These are phyloP conservation scores for Oreochromis grahami DNA, from an alignment of 2,797 vertebrate species.

Conservation along the genomic window DNA sequence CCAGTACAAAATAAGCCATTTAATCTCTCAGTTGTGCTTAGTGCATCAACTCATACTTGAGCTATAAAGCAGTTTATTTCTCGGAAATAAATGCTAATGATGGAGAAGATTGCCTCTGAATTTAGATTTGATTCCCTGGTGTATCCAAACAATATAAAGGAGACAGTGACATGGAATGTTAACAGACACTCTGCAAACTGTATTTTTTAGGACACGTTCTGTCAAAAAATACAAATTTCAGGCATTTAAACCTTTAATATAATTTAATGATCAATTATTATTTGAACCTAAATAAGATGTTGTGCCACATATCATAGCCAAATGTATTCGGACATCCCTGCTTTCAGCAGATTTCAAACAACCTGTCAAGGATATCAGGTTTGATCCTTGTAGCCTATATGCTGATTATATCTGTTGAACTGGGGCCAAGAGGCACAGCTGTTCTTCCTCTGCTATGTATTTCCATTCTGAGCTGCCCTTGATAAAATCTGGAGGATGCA, in stretches of 20 bases:
- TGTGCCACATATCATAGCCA: not conserved
- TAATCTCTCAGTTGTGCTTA: slow-evolving; percentile 18
- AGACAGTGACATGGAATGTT: not conserved
- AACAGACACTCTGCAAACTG: not conserved
- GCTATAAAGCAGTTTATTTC: slow-evolving; percentile 27
- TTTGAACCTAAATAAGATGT: not conserved
- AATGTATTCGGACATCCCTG: not conserved
- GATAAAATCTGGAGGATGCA: not conserved
- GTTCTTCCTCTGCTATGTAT: not conserved
- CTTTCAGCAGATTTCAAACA: not conserved
- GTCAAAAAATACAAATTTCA: not conserved
- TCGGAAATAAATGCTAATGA: slow-evolving; percentile 12
- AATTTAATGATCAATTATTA: not conserved
- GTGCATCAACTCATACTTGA: slow-evolving; percentile 27
- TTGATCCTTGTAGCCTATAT: not conserved
- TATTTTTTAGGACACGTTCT: not conserved
- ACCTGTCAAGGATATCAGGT: not conserved
- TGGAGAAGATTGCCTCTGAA: slow-evolving; percentile 17
- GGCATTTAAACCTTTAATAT: not conserved
- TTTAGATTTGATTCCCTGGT: slow-evolving; percentile 7
- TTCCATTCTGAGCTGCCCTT: not conserved
- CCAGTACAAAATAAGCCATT: slow-evolving; percentile 8
- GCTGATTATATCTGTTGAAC: not conserved
- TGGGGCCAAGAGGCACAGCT: not conserved
- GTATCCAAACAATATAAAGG: not conserved